These are phyloP conservation scores for Sclerurus mexicanus DNA, from an alignment of 2,113 vertebrate species.

Conservation along the genomic window DNA sequence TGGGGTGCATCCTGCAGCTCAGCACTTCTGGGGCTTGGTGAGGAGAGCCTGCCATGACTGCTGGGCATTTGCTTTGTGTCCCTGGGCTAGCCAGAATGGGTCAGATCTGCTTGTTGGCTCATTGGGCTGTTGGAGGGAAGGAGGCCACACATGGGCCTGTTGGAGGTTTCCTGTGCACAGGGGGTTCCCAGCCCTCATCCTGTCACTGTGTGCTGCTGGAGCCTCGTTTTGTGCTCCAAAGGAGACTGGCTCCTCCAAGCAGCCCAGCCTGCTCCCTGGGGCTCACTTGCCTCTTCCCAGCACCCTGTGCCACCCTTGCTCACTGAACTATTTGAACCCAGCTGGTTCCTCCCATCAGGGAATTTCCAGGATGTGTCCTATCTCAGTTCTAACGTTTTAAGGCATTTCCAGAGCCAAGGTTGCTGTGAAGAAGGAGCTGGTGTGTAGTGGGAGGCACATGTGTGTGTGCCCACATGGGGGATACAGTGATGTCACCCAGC, in stretches of 20 bases:
- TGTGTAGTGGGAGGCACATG: rapidly evolving
- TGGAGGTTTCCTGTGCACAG: background rate
- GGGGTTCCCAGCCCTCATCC: background rate
- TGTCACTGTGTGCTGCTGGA: background rate
- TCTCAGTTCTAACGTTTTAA: background rate
- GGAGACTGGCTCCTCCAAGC: background rate
- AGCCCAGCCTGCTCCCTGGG: background rate
- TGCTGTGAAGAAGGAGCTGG: background rate
- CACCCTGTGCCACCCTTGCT: background rate
- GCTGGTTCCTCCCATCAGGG: background rate
- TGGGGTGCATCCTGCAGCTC: background rate
- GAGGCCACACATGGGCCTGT: background rate
- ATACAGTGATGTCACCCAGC: rapidly evolving
- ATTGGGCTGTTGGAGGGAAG: background rate
- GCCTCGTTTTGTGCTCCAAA: rapidly evolving
- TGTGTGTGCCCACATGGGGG: rapidly evolving
- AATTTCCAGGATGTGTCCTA: background rate
- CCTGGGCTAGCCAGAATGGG: background rate
- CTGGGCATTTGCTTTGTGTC: background rate
- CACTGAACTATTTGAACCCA: background rate
- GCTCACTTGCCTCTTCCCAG: background rate
- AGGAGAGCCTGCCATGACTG: background rate
- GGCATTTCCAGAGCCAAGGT: background rate
- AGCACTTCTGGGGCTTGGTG: background rate
- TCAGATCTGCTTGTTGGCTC: background rate